Base-by-base conservation (phyloP, 2,113 vertebrate genomes). In the Neogale vison region DNA sequence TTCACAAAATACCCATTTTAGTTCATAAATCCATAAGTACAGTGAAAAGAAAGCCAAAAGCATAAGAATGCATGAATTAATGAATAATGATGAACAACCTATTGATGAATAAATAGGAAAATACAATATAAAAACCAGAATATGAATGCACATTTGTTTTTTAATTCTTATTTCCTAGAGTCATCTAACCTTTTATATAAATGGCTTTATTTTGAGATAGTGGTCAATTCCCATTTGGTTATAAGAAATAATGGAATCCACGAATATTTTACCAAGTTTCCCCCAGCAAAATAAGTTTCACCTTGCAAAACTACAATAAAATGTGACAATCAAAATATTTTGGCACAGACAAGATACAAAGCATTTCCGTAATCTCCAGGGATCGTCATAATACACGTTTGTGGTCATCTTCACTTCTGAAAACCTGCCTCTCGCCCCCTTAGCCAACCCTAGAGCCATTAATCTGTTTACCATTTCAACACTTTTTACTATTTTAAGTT, bases 321-420 rank as follows among this genome's bases (percentile, higher is more conserved):
- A 59, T 34, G 18, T 45, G 29, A 23, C 47, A 14, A 23, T 8
- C 10, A 81, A 34, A 36, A 72, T 72, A 88, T 81, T 31, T 63
- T 65, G 26, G 42, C 14, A 45, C 2, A n/a, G 14, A 55, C 23
- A 6, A 76, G 47, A 55, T 17, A 21, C 13, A 52, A 31, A 23
- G 45, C 15, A 36, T n/a, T 80, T 45, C 9, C 34, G 0, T 34
- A 3, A 26, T 23, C 0, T n/a, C n/a, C 31, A 15, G 23, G 2
- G 9, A 50, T 26, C 14, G 26, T 42, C n/a, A 0, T 18, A 31
- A 6, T 69, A 7, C 23, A 2, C 31, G 45, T 39, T 57, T 88
- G 23, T 45, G 57, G 7, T 23, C 34, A 59, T 3, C 47, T 21
- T 93, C 26, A 42, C 29, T 77, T 93, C 18, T 17, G 14, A 67